Evolutionary conservation across 2,113 vertebrate genomes (phyloP), one percentile per base, ranked within the genome.

Genomic region (Talpa occidentalis): DNA sequence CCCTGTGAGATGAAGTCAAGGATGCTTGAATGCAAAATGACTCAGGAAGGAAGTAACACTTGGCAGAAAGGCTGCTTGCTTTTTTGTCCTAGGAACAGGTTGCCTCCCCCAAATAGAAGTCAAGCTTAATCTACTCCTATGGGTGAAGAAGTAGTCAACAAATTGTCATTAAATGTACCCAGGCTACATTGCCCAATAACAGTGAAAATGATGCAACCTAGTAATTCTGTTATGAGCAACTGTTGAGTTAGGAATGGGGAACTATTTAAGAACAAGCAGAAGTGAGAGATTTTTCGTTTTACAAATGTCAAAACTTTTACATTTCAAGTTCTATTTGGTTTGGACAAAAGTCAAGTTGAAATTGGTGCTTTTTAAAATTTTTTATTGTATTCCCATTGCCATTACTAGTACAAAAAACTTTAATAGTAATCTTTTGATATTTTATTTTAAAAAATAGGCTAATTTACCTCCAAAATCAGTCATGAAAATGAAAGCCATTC

Each of bases 1-100:
- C 62, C 59, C 35, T 21, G n/a, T 84, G 70, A 92, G 26, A 90
- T 78, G 11, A 95, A 92, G 67, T 44, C 93, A 90, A 93, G 44
- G 72, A 88, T 78, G n/a, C 91, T 92, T 92, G 52, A 74, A 88
- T 88, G 42, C 85, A 90, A 95, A 95, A 80, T 93, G 70, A 93
- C 60, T 93, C 91, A 89, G 77, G 73, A 95, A 96, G 89, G 94
- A 96, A 96, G 80, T 87, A 44, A 87, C 40, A 89, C 52, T 88
- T 96, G 84, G 90, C 94, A 93, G 69, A 78, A 56, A 62, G 8
- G 8, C 47, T 47, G 42, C 78, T 11, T 35, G 92, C 26, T 91
- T 70, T 95, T 93, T 11, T 73, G 37, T 62, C 83, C 82, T 81
- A 56, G 67, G 42, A 95, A 73, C 59, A 76, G 24, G 22, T 64